A percentile compares a stretch with the other conserved stretches of the same genome.
phyloP scores from a whole-genome alignment of 1,140 invertebrate genomes.

The Diabrotica undecimpunctata region DNA sequence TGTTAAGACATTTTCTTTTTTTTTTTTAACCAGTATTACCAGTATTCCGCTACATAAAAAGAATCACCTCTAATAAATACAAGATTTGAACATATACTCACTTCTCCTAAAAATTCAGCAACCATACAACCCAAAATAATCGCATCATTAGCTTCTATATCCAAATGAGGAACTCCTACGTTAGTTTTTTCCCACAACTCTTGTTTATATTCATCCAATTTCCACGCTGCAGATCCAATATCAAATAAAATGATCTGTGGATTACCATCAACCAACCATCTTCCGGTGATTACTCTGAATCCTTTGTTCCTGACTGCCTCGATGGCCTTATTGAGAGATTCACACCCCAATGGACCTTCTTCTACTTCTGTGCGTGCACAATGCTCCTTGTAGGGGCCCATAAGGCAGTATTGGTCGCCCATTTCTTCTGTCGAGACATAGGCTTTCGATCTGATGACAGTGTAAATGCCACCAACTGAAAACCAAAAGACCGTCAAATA shows the following conservation, averaged over 20 bases:
- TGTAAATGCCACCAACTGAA: slow-evolving; percentile 65
- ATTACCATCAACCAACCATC: slow-evolving; percentile 99
- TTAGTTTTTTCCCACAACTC: slow-evolving; percentile 84
- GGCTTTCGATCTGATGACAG: slow-evolving; percentile 97
- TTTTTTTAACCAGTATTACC: too few relatives aligned
- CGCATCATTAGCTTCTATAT: slow-evolving; percentile 96
- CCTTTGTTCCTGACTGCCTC: slow-evolving; percentile 80
- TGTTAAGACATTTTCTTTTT: too few relatives aligned
- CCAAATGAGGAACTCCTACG: slow-evolving; percentile 91
- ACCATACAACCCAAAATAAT: slow-evolving; percentile 96
- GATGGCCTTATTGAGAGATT: slow-evolving; percentile 76
- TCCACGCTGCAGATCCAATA: slow-evolving; percentile 94
- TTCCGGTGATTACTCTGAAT: slow-evolving; percentile 86
- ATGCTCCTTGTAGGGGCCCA: slow-evolving; percentile 91
- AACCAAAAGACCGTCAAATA: background rate
- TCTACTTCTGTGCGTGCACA: slow-evolving; percentile 95
- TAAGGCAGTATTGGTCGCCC: slow-evolving; percentile 95
- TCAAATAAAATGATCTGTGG: slow-evolving; percentile 98
- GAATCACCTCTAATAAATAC: too few relatives aligned
- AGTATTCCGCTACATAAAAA: too few relatives aligned
- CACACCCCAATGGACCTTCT: slow-evolving; percentile 76
- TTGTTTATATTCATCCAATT: slow-evolving; percentile 93
- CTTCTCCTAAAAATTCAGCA: slow-evolving; percentile 87
- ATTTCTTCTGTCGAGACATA: slow-evolving; percentile 97
- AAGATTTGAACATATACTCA: slow-evolving; percentile 44